Conservation (phyloP, 1,140 invertebrate genomes). For the Cherax destructor region DNA sequence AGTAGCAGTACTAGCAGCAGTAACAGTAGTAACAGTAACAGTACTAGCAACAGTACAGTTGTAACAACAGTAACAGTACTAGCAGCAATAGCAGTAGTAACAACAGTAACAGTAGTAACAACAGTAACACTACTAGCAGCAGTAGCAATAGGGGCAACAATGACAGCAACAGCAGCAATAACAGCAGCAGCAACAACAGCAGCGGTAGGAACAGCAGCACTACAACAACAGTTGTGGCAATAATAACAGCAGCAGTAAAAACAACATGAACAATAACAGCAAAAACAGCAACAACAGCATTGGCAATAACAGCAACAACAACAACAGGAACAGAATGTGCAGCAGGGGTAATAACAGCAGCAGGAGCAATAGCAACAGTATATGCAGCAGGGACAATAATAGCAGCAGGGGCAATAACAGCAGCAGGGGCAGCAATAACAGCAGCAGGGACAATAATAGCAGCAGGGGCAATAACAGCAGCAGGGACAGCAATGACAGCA, state of each 20-base stretch:
- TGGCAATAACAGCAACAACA: background rate
- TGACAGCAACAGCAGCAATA: too few species aligned
- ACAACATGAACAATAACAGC: background rate
- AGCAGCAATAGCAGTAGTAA: too few species aligned
- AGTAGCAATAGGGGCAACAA: background rate
- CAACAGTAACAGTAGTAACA: too few species aligned
- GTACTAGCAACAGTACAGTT: too few species aligned
- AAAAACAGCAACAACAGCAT: background rate
- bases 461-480: background rate
- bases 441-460: background rate
- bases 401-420: too few species aligned
- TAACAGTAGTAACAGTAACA: too few species aligned
- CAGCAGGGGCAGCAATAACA: background rate
- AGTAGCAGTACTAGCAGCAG: too few species aligned
- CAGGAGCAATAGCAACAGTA: background rate
- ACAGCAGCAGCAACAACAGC: background rate
- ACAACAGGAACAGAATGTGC: slow-evolving; percentile 1
- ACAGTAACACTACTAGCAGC: too few species aligned
- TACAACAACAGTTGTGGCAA: background rate
- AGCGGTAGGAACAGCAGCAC: background rate
- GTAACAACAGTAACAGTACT: background rate
- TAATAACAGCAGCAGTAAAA: background rate
- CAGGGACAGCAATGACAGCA: background rate
- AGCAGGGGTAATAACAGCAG: slow-evolving; percentile 15
- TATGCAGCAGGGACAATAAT: background rate